A percentile compares a stretch with the other conserved stretches of the same genome.
Conservation (phyloP, 2,113 vertebrate genomes). For the Dolichallabes microphthalmus region DNA sequence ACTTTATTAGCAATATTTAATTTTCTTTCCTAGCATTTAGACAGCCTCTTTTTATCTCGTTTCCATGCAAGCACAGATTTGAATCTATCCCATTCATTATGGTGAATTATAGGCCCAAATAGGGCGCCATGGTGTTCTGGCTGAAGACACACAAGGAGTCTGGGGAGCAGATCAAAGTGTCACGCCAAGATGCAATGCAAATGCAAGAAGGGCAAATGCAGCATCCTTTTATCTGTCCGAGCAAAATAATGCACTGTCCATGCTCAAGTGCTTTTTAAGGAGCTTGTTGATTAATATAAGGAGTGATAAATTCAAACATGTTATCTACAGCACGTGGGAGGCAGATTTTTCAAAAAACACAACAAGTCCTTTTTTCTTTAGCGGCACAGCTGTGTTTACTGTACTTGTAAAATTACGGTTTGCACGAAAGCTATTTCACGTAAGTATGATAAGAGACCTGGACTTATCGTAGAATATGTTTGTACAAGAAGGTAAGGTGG, state of each 20-base stretch:
- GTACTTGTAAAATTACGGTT: background rate
- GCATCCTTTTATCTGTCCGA: slow-evolving; percentile 49
- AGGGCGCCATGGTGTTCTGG: slow-evolving; percentile 10
- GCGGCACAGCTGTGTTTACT: background rate
- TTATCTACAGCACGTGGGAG: slow-evolving; percentile 16
- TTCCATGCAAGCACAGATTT: slow-evolving; percentile 19
- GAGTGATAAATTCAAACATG: slow-evolving; percentile 45
- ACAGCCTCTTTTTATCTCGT: slow-evolving; percentile 12
- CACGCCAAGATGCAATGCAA: slow-evolving; percentile 36
- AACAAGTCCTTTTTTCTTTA: background rate
- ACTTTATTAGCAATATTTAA: background rate
- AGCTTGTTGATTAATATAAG: slow-evolving; percentile 49
- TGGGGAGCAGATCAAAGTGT: slow-evolving; percentile 49
- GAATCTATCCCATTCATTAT: slow-evolving; percentile 31
- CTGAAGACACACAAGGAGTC: slow-evolving; percentile 30
- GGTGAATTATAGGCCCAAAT: slow-evolving; percentile 36
- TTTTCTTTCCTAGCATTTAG: background rate
- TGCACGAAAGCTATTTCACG: background rate
- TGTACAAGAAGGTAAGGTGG: background rate
- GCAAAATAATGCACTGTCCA: slow-evolving; percentile 49
- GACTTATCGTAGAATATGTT: background rate
- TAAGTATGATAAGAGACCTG: background rate
- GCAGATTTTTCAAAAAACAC: slow-evolving; percentile 21
- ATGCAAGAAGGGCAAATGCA: slow-evolving; percentile 29
- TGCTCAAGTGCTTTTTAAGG: slow-evolving; percentile 51